Evolutionary conservation across 2,797 vertebrate genomes (phyloP), one percentile per base, ranked within the genome.

Genomic region (Falco columbarius): DNA sequence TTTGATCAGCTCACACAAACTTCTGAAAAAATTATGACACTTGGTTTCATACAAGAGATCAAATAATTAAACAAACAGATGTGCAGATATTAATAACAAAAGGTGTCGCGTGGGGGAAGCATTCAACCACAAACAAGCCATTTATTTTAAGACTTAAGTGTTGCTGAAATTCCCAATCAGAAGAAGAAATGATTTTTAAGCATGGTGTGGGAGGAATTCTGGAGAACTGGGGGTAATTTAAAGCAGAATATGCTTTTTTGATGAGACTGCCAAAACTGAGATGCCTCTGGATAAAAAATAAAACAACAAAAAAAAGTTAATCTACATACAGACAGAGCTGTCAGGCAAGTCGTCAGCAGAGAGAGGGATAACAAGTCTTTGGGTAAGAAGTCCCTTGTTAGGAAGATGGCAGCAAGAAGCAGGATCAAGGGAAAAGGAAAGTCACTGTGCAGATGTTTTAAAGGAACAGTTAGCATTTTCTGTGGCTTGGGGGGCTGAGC

Each of bases 321-420:
- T 98, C 98, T 98, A 94, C 97, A 97, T 97, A 97, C 93, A 97
- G 96, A 98, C 94, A 96, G 97, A 98, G 96, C 95, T 98, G 97
- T 97, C 97, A 97, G 90, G 93, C 56, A 4, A 97, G 95, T 95
- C 89, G 2, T 96, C 95, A 96, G 87, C 86, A 93, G 81, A 96
- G 93, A 96, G 96, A 95, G 92, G 94, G 96, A 97, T 97, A 98
- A 97, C 96, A 96, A 97, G 95, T 96, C 96, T 96, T 97, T 95
- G 96, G 94, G 85, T 95, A 97, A 97, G 95, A 95, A 86, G 94
- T 96, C 95, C 90, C 95, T 97, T 97, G 96, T 97, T 97, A 96
- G 93, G 81, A 97, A 97, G 88, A 97, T 94, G 95, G 95, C 86
- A 95, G 81, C 0, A 0, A 96, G 81, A 87, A 94, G 68, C 80